Conservation (phyloP, 2,888 invertebrate genomes). For the Pinctada fucata region DNA sequence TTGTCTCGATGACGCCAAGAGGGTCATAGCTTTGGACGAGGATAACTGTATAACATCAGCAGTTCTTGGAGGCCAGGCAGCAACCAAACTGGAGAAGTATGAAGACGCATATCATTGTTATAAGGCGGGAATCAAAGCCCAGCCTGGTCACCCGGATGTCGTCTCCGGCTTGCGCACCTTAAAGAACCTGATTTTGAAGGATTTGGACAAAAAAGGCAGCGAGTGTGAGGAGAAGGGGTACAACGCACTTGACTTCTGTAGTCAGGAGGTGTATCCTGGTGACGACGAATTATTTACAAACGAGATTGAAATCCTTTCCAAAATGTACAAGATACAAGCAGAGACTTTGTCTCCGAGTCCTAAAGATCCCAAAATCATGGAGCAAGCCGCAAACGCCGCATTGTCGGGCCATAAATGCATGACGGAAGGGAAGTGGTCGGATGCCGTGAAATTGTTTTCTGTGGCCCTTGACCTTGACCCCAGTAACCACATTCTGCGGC, state of each 20-base stretch:
- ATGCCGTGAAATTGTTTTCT: slow-evolving; percentile 51
- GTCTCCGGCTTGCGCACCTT: slow-evolving; percentile 55
- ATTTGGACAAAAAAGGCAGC: slow-evolving; percentile 45
- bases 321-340: slow-evolving; percentile 55
- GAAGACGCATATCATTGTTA: slow-evolving; percentile 62
- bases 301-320: slow-evolving; percentile 63
- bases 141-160: slow-evolving; percentile 56
- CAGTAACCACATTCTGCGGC: slow-evolving; percentile 53
- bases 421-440: slow-evolving; percentile 44
- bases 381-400: slow-evolving; percentile 53
- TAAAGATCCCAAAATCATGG: slow-evolving; percentile 34
- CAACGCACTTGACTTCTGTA: slow-evolving; percentile 63
- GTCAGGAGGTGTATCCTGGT: slow-evolving; percentile 67
- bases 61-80: slow-evolving; percentile 55
- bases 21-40: slow-evolving; percentile 41
- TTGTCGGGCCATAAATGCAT: slow-evolving; percentile 54
- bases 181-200: slow-evolving; percentile 58
- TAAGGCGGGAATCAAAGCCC: slow-evolving; percentile 59
- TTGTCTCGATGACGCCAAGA: slow-evolving; percentile 54
- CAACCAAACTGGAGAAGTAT: slow-evolving; percentile 52
- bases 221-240: slow-evolving; percentile 54
- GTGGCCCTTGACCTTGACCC: slow-evolving; percentile 51
- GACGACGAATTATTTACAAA: slow-evolving; percentile 60
- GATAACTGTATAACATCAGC: slow-evolving; percentile 42
- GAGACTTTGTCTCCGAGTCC: background rate